phyloP scores from a whole-genome alignment of 1,140 invertebrate genomes.

The Vollenhovia emeryi region DNA sequence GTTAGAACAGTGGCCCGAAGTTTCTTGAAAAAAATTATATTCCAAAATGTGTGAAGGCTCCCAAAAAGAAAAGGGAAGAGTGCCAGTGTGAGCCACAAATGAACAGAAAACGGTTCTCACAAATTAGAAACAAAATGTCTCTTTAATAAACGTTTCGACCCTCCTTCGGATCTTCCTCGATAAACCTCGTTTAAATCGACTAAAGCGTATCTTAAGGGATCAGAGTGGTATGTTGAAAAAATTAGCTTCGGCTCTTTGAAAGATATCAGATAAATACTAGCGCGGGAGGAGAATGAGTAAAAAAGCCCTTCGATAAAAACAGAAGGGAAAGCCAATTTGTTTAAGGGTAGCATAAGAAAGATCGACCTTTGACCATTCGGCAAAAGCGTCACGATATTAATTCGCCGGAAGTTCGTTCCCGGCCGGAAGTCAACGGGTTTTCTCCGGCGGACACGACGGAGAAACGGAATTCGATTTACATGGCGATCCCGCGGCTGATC shows the following conservation, averaged over 20 bases:
- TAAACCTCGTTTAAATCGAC: no score
- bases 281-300: neutral
- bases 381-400: neutral
- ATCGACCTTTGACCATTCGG: neutral
- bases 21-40: no score
- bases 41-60: no score
- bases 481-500: slow-evolving; percentile 30
- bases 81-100: no score
- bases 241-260: neutral
- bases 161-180: no score
- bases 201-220: no score
- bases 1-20: no score
- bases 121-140: no score
- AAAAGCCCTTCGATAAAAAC: neutral
- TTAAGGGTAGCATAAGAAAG: neutral
- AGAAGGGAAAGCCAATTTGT: neutral
- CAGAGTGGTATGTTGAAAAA: no score
- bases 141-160: no score
- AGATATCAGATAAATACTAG: neutral
- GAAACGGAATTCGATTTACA: slow-evolving; percentile 30
- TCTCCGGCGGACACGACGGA: neutral
- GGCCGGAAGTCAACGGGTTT: slow-evolving; percentile 13
- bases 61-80: no score
- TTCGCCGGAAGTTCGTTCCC: neutral
- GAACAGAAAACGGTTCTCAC: no score